These are phyloP conservation scores for Chrysoperla carnea DNA, from an alignment of 1,140 invertebrate genomes.

Conservation along the genomic window DNA sequence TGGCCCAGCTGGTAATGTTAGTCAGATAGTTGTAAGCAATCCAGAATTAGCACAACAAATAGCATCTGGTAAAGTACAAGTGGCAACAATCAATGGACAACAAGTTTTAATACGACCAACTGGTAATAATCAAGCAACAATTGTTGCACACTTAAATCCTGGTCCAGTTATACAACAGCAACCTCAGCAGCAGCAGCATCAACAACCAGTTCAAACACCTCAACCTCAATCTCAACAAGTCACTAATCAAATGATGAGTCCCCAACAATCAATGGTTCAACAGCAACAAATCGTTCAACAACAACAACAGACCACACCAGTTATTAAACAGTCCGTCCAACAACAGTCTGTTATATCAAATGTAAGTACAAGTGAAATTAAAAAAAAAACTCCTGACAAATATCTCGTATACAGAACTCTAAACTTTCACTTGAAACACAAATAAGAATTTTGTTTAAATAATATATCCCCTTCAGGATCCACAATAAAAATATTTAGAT, in stretches of 20 bases:
- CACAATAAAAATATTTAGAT: too few species aligned
- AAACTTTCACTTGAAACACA: too few species aligned
- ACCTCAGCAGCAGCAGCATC: conserved; percentile 1
- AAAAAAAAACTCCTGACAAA: too few species aligned
- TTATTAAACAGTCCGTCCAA: conserved; percentile 3
- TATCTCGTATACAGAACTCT: too few species aligned
- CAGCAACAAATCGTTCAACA: conserved; percentile 9
- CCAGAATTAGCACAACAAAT: conserved; percentile 55
- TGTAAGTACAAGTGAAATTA: too few species aligned
- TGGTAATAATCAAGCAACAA: conserved; percentile 51
- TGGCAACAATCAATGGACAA: conserved; percentile 68
- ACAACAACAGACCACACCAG: conserved; percentile 3
- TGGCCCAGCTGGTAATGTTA: conserved; percentile 23
- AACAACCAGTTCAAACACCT: conserved; percentile 1
- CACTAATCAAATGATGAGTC: background rate
- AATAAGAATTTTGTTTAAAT: too few species aligned
- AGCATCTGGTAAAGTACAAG: conserved; percentile 56
- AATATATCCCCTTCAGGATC: too few species aligned
- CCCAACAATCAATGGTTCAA: conserved; percentile 5
- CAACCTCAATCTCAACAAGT: conserved; percentile 2
- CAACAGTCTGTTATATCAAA: conserved; percentile 4
- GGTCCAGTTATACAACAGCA: conserved; percentile 1
- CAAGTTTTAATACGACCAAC: conserved; percentile 57
- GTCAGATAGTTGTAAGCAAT: conserved; percentile 59
- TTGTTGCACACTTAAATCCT: conserved; percentile 43